These are phyloP conservation scores for Microtus richardsoni DNA, from an alignment of 2,113 vertebrate species.

Conservation along the genomic window DNA sequence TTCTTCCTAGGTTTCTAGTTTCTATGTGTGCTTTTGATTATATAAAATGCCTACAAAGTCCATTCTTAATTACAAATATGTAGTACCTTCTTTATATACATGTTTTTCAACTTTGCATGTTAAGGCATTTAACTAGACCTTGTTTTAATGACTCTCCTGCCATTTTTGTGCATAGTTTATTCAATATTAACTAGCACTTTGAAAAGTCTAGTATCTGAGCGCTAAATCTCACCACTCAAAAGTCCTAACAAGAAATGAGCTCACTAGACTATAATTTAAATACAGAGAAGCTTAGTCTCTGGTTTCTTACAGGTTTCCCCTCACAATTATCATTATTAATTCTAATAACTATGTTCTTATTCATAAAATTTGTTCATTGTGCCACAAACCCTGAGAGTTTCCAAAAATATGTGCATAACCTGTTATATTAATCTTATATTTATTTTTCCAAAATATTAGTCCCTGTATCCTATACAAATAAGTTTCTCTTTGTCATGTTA, in stretches of 20 bases:
- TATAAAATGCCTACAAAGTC: not conserved
- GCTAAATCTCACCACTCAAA: not conserved
- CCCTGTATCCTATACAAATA: constrained; percentile 73
- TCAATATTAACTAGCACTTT: constrained; percentile 38
- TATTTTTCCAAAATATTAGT: constrained; percentile 62
- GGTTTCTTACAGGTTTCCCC: not conserved
- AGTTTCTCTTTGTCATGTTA: constrained; percentile 71
- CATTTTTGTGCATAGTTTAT: not conserved
- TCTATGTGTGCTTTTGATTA: not conserved
- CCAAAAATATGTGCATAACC: not conserved
- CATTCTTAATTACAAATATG: not conserved
- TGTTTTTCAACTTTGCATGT: not conserved
- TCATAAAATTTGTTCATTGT: constrained; percentile 3
- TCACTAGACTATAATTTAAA: constrained; percentile 56
- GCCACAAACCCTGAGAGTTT: not conserved
- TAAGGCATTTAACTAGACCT: not conserved
- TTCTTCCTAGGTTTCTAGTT: not conserved
- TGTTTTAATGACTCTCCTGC: not conserved
- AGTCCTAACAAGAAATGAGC: not conserved
- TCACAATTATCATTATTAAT: constrained; percentile 29
- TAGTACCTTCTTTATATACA: not conserved
- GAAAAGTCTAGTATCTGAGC: not conserved
- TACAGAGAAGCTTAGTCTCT: not conserved
- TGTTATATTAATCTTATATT: not conserved
- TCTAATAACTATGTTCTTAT: not conserved